These are phyloP conservation scores for Smittia aterrima DNA, from an alignment of 2,888 invertebrate species.

Conservation along the genomic window DNA sequence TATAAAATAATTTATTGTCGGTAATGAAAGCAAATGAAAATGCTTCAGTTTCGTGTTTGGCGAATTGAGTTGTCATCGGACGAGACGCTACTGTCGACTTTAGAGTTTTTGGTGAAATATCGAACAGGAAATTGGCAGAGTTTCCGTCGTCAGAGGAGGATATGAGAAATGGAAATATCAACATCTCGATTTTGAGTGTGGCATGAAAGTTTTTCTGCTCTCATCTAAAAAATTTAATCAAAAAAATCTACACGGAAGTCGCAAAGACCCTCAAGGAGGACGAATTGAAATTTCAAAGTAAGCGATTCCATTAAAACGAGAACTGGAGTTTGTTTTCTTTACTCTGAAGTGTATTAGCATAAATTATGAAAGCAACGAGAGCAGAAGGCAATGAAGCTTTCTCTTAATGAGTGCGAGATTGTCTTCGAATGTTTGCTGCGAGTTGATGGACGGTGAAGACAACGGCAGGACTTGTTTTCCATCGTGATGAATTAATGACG, in stretches of 20 bases:
- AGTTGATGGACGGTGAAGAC: background rate
- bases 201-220: background rate
- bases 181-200: no score
- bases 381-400: background rate
- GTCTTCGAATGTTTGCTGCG: conserved; percentile 5
- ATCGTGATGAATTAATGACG: conserved; percentile 38
- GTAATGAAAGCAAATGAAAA: conserved; percentile 29
- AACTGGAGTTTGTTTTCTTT: conserved; percentile 12
- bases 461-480: background rate
- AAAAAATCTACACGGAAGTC: background rate
- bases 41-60: background rate
- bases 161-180: no score
- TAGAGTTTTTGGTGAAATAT: no score
- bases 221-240: background rate
- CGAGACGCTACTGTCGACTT: no score
- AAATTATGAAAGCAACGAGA: conserved; percentile 29
- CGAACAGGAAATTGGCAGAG: no score
- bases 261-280: background rate
- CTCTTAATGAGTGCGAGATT: conserved; percentile 34
- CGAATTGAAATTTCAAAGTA: conserved; percentile 4
- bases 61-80: no score
- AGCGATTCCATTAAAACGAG: conserved; percentile 9
- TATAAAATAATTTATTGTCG: conserved; percentile 37
- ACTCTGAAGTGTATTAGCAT: conserved; percentile 31
- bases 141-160: no score